Evolutionary conservation across 92 coral and sea anemone species (phyloP).

Genomic region (Bergia sp.): DNA sequence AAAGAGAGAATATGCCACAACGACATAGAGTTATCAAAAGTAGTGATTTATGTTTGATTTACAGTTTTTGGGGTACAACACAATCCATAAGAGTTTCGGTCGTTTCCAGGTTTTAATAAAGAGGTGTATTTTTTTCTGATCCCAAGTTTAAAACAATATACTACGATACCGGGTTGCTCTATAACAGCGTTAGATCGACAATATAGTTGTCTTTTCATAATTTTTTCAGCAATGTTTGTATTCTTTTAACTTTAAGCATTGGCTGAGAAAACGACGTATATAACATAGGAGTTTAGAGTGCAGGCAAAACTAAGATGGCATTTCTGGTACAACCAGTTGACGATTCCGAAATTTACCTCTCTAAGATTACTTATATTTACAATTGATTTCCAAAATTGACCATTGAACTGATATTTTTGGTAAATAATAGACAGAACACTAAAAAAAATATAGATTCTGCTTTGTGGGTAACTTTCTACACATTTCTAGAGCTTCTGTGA

Average conservation of each 20-base stretch:
- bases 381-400: neutral
- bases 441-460: no score
- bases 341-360: neutral
- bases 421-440: neutral
- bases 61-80: neutral
- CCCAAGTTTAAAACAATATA: neutral
- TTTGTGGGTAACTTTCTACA: neutral
- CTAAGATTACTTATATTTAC: no score
- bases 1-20: neutral
- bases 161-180: no score
- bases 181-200: neutral
- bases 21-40: no score
- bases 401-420: neutral
- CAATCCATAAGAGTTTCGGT: neutral
- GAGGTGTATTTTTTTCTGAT: neutral
- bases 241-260: neutral
- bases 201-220: neutral
- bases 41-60: neutral
- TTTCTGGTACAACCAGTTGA: constrained; percentile 40
- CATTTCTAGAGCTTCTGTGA: neutral
- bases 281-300: neutral
- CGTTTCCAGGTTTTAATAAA: neutral
- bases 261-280: neutral
- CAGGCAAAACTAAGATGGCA: neutral
- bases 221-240: neutral